Conservation (phyloP, 2,888 invertebrate species). For the Cataglyphis altisquamis region DNA sequence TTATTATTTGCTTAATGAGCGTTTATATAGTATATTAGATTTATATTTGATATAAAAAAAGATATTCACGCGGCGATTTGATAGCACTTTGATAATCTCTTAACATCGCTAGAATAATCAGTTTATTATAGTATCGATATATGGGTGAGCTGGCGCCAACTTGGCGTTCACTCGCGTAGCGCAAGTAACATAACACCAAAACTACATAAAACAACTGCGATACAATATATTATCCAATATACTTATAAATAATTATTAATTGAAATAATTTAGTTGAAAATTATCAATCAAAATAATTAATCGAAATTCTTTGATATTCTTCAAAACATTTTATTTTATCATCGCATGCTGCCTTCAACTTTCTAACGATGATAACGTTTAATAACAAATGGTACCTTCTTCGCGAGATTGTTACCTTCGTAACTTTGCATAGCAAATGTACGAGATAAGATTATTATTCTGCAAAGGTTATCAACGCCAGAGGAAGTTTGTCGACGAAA, state of each 20-base stretch:
- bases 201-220: conserved; percentile 7
- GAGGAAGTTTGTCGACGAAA: conserved; percentile 70
- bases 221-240: background rate
- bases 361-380: conserved; percentile 59
- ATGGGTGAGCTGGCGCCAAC: background rate
- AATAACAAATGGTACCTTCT: conserved; percentile 57
- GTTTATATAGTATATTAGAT: conserved; percentile 1
- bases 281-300: background rate
- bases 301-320: background rate
- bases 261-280: background rate
- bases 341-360: conserved; percentile 33
- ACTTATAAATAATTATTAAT: background rate
- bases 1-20: background rate
- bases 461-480: conserved; percentile 69
- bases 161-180: conserved; percentile 4
- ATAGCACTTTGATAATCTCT: conserved; percentile 16
- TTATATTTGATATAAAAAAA: conserved; percentile 5
- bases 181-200: conserved; percentile 19
- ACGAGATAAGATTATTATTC: conserved; percentile 73
- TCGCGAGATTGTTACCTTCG: conserved; percentile 56
- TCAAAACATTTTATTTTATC: background rate
- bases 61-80: background rate
- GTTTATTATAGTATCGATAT: conserved; percentile 7
- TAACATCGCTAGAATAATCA: conserved; percentile 15
- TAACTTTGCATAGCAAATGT: conserved; percentile 64